Evolutionary conservation across 2,888 invertebrate species (phyloP), one percentile per base, ranked within the genome.

Genomic region (Tipula unca): DNA sequence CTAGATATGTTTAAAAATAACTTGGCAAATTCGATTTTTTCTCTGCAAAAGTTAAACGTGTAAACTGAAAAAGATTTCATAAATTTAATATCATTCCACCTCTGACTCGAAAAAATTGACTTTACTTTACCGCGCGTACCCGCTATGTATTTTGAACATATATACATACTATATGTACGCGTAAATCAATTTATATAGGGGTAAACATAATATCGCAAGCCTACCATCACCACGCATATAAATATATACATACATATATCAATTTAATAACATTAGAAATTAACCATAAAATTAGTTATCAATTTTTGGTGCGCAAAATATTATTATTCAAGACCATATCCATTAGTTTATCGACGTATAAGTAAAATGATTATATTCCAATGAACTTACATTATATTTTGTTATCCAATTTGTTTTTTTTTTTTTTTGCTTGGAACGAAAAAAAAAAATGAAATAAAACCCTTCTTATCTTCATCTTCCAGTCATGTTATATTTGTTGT

Each of bases 221-320:
- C n/a, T 17, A 3, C n/a, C 48, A 48, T 3, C n/a, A 13, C 0
- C 10, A 54, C 17, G 17, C 69, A 10, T 10, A 69, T 3, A 69
- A 8, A 25, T 69, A 13, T 25, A 25, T 69, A 10, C 10, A 69
- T 3, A 69, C 48, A 10, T 69, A 13, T 69, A 25, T 69, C 25
- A 5, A 25, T 69, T 69, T 69, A 69, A 69, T 13, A 69, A 69
- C 69, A 69, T 69, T 69, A 69, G 69, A 69, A 69, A 20, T 69
- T 69, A 69, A 69, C 69, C 69, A 69, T 69, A 69, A 69, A 69
- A 69, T 69, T 69, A 69, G 69, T 69, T 69, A 69, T 69, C 69
- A 69, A 69, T 69, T 69, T 69, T 69, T 69, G 48, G 10, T 17
- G 69, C 69, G 20, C n/a, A 25, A 69, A 69, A 69, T 69, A 69